phyloP scores from a whole-genome alignment of 2,113 vertebrate species.

The Thalassarche chlororhynchos region DNA sequence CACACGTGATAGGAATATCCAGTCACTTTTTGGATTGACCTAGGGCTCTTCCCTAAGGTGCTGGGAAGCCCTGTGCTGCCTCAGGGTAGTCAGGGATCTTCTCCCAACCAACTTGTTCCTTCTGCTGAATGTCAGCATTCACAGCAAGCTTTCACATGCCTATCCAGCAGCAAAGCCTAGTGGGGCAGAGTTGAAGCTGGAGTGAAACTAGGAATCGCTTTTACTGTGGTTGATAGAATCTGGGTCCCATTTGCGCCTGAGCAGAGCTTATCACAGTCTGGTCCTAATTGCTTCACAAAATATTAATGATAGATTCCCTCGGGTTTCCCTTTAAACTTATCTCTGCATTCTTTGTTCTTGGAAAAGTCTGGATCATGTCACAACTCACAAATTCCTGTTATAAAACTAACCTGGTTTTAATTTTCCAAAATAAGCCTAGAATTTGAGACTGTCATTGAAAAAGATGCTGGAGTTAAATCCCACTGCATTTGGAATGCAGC shows the following conservation, averaged over 20 bases:
- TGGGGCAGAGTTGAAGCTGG: background rate
- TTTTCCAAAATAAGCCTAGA: slow-evolving; percentile 7
- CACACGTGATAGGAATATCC: background rate
- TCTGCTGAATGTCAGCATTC: background rate
- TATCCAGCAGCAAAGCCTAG: background rate
- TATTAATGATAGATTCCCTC: background rate
- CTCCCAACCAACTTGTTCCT: background rate
- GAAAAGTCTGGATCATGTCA: background rate
- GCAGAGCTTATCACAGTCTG: background rate
- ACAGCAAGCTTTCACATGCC: background rate
- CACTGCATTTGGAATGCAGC: background rate
- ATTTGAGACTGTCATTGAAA: background rate
- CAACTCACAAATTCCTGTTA: background rate
- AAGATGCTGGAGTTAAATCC: background rate
- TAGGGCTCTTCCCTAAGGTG: background rate
- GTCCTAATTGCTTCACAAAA: background rate
- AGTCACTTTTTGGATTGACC: background rate
- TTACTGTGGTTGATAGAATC: background rate
- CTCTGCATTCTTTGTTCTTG: slow-evolving; percentile 48
- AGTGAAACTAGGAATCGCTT: background rate
- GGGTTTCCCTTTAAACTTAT: background rate
- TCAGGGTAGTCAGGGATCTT: background rate
- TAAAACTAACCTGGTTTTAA: background rate
- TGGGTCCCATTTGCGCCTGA: background rate
- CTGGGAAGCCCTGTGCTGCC: background rate